Evolutionary conservation across 1,140 invertebrate genomes (phyloP).

Genomic region (Dinothrombium tinctorium): DNA sequence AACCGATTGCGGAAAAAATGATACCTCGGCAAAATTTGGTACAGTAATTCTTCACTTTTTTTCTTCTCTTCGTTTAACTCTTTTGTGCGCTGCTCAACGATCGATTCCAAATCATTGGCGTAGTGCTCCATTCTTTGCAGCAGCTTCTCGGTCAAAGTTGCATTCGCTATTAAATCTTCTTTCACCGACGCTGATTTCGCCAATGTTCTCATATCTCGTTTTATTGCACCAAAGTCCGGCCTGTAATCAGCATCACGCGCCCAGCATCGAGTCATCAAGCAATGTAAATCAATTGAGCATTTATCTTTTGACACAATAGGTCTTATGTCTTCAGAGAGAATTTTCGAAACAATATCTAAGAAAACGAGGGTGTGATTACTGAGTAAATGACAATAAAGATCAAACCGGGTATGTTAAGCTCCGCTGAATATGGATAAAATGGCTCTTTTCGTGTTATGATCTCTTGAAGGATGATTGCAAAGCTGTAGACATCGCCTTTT

Average conservation of each 20-base stretch:
- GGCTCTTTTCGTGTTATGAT: too few relatives aligned
- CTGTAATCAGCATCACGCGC: conserved; percentile 36
- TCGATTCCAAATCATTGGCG: conserved; percentile 55
- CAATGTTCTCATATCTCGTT: conserved; percentile 5
- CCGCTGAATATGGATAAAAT: too few relatives aligned
- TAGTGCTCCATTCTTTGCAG: conserved; percentile 63
- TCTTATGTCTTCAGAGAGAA: too few relatives aligned
- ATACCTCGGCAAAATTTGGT: conserved; percentile 45
- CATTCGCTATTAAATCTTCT: conserved; percentile 21
- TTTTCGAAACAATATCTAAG: too few relatives aligned
- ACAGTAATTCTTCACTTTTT: conserved; percentile 50
- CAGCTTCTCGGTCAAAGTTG: conserved; percentile 36
- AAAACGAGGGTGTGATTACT: too few relatives aligned
- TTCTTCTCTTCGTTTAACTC: conserved; percentile 57
- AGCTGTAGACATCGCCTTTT: too few relatives aligned
- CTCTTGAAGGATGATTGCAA: too few relatives aligned
- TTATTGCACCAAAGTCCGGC: conserved; percentile 4
- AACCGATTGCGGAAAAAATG: not conserved
- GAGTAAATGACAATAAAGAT: too few relatives aligned
- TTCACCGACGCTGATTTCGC: conserved; percentile 2
- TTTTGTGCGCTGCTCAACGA: conserved; percentile 62
- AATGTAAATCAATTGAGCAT: too few relatives aligned
- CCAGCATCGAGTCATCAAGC: conserved; percentile 71
- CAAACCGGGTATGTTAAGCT: too few relatives aligned
- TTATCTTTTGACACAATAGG: too few relatives aligned